Base-by-base conservation (phyloP, 2,888 invertebrate genomes). In the Philaethria dido region DNA sequence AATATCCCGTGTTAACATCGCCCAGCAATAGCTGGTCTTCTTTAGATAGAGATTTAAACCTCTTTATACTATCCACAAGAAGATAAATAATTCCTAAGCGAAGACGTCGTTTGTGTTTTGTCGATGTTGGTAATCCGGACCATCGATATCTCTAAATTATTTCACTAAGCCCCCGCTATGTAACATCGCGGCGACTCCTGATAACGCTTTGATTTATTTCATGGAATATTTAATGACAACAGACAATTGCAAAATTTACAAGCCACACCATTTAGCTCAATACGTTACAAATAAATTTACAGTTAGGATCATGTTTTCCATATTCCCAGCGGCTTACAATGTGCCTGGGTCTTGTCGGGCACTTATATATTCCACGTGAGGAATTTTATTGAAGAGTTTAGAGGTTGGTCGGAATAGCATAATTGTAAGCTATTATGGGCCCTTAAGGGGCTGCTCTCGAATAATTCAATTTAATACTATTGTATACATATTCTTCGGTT, bases 241-340 rank as follows among this genome's bases (percentile, higher is more conserved):
- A 87, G 81, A 89, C 91, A 90, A 92, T 92, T 87, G 90, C 70
- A 86, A 87, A 89, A 87, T 91, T 90, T 91, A 91, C 88, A 88
- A 86, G 87, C 76, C 73, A 72, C 80, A 78, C 79, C 80, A 85
- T 85, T 88, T 87, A 88, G 85, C 82, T 76, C 77, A 74, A 74
- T 78, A 78, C 80, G 82, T 81, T 82, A 88, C 86, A 88, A 85
- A 89, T 86, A 89, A 85, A 90, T 90, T 88, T 81, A 86, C 84
- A 84, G 85, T 86, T 86, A 81, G 80, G 75, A 81, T 83, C 86
- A 82, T 79, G 83, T 85, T 87, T 85, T 84, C 87, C 85, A 84
- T 88, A 86, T 82, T 79, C 74, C 74, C 69, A 68, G 66, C 72
- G 70, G 80, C 80, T 85, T 80, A 82, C 85, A 85, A 84, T 84